These are phyloP conservation scores for Peromyscus attwateri DNA, from an alignment of 2,797 vertebrate species.

Conservation along the genomic window DNA sequence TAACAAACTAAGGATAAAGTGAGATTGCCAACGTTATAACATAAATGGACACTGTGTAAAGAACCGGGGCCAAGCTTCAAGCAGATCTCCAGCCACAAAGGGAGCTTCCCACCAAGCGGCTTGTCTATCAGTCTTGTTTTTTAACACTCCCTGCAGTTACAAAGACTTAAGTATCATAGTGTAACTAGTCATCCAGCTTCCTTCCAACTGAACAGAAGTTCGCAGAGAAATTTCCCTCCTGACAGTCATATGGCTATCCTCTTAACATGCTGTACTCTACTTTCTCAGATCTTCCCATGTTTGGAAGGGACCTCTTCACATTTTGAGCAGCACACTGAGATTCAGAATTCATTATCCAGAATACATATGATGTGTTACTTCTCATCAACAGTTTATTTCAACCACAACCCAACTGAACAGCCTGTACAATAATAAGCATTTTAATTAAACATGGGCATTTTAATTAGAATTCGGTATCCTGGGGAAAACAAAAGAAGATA, in stretches of 20 bases:
- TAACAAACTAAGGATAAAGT: not conserved
- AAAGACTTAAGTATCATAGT: not conserved
- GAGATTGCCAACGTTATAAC: not conserved
- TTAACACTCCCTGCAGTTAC: not conserved
- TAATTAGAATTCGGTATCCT: constrained; percentile 50
- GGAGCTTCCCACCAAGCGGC: not conserved
- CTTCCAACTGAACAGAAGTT: not conserved
- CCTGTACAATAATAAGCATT: not conserved
- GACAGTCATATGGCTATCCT: not conserved
- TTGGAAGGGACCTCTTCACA: not conserved
- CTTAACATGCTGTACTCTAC: not conserved
- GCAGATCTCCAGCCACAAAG: not conserved
- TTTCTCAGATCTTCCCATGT: not conserved
- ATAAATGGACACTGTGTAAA: not conserved
- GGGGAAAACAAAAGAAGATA: not conserved
- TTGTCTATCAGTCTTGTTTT: not conserved
- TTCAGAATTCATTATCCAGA: not conserved
- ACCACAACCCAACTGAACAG: constrained; percentile 9
- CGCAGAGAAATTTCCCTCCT: not conserved
- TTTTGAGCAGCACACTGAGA: not conserved
- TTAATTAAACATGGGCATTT: constrained; percentile 60
- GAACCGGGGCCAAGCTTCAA: not conserved
- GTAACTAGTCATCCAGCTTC: not conserved
- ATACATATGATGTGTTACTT: not conserved
- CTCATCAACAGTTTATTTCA: constrained; percentile 44